Evolutionary conservation across 2,888 invertebrate genomes (phyloP), one percentile per base, ranked within the genome.

Genomic region (Dendrolimus houi): DNA sequence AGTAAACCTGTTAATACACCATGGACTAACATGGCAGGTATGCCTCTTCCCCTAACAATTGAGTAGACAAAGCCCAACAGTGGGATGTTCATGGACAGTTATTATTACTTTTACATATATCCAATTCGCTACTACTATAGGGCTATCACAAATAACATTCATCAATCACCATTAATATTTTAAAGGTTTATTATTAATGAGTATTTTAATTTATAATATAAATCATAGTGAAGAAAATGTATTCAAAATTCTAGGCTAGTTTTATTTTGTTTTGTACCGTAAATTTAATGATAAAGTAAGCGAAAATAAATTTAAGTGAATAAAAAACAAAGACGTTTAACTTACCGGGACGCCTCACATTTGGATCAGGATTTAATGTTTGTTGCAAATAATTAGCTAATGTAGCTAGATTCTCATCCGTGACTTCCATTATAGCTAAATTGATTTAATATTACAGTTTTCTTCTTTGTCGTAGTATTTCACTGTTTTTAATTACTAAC

Each of bases 301-400:
- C 41, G 52, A 52, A 29, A 29, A 29, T 29, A 29, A 29, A 29
- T 29, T 29, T 29, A 29, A 29, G 3, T 29, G 29, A 29, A 29
- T 29, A 29, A 29, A 29, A 29, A 29, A 29, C 29, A 29, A 29
- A 29, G 29, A 29, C 29, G 29, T 29, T 17, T 14, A 14, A 80
- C 91, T 88, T 89, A 97, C 98, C 98, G 81, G 97, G 96, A 80
- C 96, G 93, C 65, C 98, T 92, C 58, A 96, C 91, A 74, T 93
- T 93, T 40, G 94, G 93, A 79, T 98, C 97, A 0, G 97, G 95
- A 74, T 93, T 96, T 42, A 99, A 88, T 6, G 98, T 98, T 83
- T 97, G 95, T 73, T 96, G 95, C 67, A 98, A 92, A 83, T 97
- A 98, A 70, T 94, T 94, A 55, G 95, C 95, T 66, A 98, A 87